A percentile compares a stretch with the other conserved stretches of the same genome.
Conservation (phyloP, 2,888 invertebrate species). For the Thereva nobilitata region DNA sequence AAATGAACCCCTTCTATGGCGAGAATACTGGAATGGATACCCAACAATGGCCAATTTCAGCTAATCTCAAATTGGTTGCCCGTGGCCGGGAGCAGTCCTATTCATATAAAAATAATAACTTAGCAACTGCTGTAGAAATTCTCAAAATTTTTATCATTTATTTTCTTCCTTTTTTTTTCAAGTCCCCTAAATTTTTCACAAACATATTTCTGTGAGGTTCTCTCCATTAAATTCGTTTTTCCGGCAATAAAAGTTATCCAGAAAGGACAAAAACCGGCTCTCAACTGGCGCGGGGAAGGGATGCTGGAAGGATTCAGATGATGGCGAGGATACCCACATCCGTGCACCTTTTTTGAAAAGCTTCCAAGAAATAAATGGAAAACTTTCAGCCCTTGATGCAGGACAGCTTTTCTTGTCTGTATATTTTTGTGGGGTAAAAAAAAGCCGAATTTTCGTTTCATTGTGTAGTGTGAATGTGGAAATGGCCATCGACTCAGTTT, state of each 20-base stretch:
- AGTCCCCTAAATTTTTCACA: background rate
- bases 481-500: too few relatives aligned
- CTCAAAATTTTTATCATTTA: background rate
- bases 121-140: conserved; percentile 8
- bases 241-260: background rate
- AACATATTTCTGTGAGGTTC: conserved; percentile 2
- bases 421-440: background rate
- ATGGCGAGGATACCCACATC: background rate
- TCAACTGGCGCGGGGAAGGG: background rate
- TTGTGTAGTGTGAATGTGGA: background rate
- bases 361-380: conserved; percentile 19
- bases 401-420: conserved; percentile 4
- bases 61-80: conserved; percentile 21
- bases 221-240: conserved; percentile 8
- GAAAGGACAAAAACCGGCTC: background rate
- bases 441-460: background rate
- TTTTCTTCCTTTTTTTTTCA: conserved; percentile 11
- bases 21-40: background rate
- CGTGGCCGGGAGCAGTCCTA: background rate
- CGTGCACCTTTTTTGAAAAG: conserved; percentile 14
- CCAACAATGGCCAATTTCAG: background rate
- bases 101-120: conserved; percentile 5
- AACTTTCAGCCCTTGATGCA: background rate
- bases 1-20: background rate
- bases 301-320: background rate